Conservation (phyloP, 2,113 vertebrate species). For the Nanger granti region DNA sequence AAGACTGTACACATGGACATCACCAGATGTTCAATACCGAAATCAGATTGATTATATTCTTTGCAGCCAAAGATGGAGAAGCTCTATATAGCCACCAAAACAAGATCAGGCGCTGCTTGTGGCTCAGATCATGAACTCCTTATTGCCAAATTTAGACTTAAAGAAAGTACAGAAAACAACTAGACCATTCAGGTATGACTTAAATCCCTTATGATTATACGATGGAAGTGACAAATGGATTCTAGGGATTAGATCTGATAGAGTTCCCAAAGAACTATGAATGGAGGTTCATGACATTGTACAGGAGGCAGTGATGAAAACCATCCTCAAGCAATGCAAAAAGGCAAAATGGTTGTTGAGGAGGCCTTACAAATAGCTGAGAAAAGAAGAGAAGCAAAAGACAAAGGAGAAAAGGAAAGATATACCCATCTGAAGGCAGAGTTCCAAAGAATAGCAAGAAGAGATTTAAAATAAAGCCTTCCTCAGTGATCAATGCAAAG, state of each 20-base stretch:
- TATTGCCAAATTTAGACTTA: neutral
- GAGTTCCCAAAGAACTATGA: neutral
- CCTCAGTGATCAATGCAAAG: neutral
- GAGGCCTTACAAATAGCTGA: neutral
- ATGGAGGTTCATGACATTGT: neutral
- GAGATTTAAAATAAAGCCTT: neutral
- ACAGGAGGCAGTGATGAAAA: neutral
- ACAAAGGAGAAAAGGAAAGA: neutral
- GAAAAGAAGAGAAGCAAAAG: neutral
- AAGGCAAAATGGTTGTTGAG: neutral
- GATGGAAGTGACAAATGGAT: neutral
- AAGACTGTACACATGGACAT: neutral
- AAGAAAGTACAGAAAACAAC: neutral
- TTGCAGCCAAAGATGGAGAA: neutral
- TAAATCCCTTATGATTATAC: neutral
- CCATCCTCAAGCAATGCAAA: neutral
- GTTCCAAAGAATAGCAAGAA: neutral
- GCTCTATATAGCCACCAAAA: neutral
- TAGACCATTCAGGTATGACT: neutral
- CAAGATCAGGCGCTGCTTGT: neutral
- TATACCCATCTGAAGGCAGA: neutral
- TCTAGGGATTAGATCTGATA: neutral
- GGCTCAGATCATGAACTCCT: neutral
- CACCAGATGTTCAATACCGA: accelerated
- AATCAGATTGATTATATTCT: neutral